Base-by-base conservation (phyloP, 2,888 invertebrate species). In the Chaitophorus viminalis region DNA sequence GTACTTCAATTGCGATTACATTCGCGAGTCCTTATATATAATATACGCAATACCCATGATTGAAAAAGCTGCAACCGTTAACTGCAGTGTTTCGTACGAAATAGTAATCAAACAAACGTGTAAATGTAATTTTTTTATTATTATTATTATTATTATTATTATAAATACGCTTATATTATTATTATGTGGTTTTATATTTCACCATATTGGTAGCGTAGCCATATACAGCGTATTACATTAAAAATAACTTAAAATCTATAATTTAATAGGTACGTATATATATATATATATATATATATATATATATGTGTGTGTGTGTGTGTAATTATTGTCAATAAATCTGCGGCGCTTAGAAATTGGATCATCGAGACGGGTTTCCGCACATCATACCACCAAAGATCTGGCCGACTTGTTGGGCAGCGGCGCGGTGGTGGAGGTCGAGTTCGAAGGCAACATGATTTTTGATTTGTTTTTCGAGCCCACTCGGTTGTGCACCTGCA, bases 401-500 rank as follows among this genome's bases (percentile, higher is more conserved):
- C 72, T 72, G 74, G 31, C 72, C 31, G 87, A 81, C 31, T 74
- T 87, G 65, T 60, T 52, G 72, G 29, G 21, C 25, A 14, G 72
- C 31, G 46, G 18, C 14, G 60, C 17, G 8, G 68, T 6, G 6
- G 68, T 54, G n/a, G 78, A 3, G 8, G 79, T 65, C 39, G 79
- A 74, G 72, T 86, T 86, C n/a, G 86, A 74, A 2, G 86, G 79
- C 72, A 87, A 33, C 87, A 65, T 75, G 29, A 87, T 87, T 75
- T 87, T 87, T 3, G 87, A 87, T n/a, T 81, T 81, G 74, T 90
- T 25, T 90, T 90, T 88, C 18, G 79, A 81, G 21, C 74, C 86
- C 11, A 46, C 87, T 17, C 87, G 79, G 81, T 74, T 81, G 81
- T 89, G 88, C n/a, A 91, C 90, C 31, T 89, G 89, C 77, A 91